These are phyloP conservation scores for Eidolon dupreanum DNA, from an alignment of 2,797 vertebrate genomes.

Conservation along the genomic window DNA sequence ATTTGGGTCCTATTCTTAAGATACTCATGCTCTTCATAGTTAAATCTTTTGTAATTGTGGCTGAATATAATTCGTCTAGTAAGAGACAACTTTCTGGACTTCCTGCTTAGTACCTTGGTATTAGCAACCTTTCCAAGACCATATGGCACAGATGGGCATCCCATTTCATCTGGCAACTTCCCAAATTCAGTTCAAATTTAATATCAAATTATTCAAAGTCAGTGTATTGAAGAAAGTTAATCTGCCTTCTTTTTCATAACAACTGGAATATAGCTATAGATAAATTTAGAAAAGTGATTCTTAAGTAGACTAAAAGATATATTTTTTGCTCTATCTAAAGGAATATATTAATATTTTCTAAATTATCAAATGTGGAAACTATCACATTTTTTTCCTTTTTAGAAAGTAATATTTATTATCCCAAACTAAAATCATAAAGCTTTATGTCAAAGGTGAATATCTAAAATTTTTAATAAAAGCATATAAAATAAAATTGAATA, in stretches of 20 bases:
- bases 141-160: conserved; percentile 70
- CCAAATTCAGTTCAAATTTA: conserved; percentile 70
- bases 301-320: not conserved
- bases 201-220: conserved; percentile 75
- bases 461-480: not conserved
- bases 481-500: not conserved
- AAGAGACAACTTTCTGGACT: conserved; percentile 50
- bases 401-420: not conserved
- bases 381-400: not conserved
- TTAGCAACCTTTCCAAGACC: conserved; percentile 70
- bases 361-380: not conserved
- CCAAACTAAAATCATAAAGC: not conserved
- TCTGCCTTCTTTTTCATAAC: not conserved
- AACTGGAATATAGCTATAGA: not conserved
- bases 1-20: not conserved
- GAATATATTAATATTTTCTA: not conserved
- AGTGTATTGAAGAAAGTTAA: conserved; percentile 48
- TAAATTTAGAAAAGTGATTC: conserved; percentile 16
- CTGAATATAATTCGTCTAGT: conserved; percentile 37
- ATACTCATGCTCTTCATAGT: not conserved
- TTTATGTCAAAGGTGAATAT: not conserved
- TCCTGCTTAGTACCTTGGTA: conserved; percentile 66
- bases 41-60: not conserved
- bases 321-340: not conserved
- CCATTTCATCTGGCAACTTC: conserved; percentile 69